Base-by-base conservation (phyloP, 2,888 invertebrate species). In the Idaea aversata region DNA sequence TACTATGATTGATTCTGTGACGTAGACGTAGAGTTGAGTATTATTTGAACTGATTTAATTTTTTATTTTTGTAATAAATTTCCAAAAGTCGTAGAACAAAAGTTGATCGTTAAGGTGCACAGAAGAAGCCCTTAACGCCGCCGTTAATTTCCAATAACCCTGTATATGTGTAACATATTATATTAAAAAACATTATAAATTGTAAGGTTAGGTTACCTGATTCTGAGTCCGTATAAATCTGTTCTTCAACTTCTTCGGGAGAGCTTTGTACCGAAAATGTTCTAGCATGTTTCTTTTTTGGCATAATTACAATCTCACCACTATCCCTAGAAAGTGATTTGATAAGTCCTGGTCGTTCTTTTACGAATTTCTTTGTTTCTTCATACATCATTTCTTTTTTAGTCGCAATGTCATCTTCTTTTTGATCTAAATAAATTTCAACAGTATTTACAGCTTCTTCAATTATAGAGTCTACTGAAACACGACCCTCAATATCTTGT, bases 211-310 rank as follows among this genome's bases (percentile, higher is more conserved):
- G n/a, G n/a, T n/a, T n/a, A 93, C 93, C 93, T 69, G 93, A 93
- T 85, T 93, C 93, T 4, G 93, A 93, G 76, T 93, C 93, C 57
- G 93, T 93, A 65, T 93, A 93, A 69, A 93, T 93, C 70, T 93
- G 93, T 75, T 93, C 93, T 77, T 93, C 93, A 34, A 93, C 88
- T 86, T 93, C 93, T 67, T 93, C 93, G 0, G 93, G 93, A 15
- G 93, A 93, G 75, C 93, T 93, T 77, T 93, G 93, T 4, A 93
- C 93, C 1, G 93, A 93, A 67, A 93, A 93, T 15, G 93, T 93
- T 69, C 93, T 81, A 2, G 86, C 76, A 58, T 92, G 92, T 77
- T 93, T 93, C 77, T 93, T 93, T 72, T 93, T 93, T 1, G 93
- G 93, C 86, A 93, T 86, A 15, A 93, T 93, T 4, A 88, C 81